A percentile compares a stretch with the other conserved stretches of the same genome.
Conservation (phyloP, 2,888 invertebrate species). For the Hedya salicella region DNA sequence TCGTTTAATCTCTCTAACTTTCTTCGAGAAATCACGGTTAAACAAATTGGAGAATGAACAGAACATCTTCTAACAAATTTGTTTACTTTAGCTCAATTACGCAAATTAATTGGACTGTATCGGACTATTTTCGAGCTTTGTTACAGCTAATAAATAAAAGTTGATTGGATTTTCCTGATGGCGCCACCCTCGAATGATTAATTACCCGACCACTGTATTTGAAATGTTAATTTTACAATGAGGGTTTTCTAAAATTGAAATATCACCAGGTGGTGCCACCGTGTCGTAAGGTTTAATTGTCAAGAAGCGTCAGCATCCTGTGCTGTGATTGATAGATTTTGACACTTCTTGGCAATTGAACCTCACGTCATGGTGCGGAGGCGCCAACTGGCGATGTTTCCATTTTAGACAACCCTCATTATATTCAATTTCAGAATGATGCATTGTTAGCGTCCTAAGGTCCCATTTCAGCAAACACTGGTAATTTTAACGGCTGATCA, state of each 20-base stretch:
- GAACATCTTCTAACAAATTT: slow-evolving; percentile 22
- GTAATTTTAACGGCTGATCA: too few relatives aligned
- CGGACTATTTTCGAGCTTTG: slow-evolving; percentile 21
- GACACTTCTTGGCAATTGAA: too few relatives aligned
- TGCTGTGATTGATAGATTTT: too few relatives aligned
- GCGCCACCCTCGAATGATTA: neutral
- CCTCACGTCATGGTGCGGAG: too few relatives aligned
- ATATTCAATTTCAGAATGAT: neutral
- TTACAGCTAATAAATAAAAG: slow-evolving; percentile 25
- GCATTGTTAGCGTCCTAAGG: neutral
- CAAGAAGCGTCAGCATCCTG: too few relatives aligned
- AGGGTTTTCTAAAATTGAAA: too few relatives aligned
- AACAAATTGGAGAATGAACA: slow-evolving; percentile 19
- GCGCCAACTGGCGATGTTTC: too few relatives aligned
- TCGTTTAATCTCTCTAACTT: slow-evolving; percentile 20
- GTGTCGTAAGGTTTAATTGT: too few relatives aligned
- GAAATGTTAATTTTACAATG: neutral
- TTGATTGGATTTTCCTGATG: slow-evolving; percentile 19
- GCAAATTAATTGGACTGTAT: slow-evolving; percentile 21
- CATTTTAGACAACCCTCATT: too few relatives aligned
- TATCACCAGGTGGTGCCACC: too few relatives aligned
- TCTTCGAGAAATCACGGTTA: slow-evolving; percentile 2
- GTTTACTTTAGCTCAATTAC: slow-evolving; percentile 23
- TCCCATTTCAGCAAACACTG: too few relatives aligned
- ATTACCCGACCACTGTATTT: neutral